phyloP scores from a whole-genome alignment of 92 coral and sea anemone genomes.

The Galaxea fascicularis region DNA sequence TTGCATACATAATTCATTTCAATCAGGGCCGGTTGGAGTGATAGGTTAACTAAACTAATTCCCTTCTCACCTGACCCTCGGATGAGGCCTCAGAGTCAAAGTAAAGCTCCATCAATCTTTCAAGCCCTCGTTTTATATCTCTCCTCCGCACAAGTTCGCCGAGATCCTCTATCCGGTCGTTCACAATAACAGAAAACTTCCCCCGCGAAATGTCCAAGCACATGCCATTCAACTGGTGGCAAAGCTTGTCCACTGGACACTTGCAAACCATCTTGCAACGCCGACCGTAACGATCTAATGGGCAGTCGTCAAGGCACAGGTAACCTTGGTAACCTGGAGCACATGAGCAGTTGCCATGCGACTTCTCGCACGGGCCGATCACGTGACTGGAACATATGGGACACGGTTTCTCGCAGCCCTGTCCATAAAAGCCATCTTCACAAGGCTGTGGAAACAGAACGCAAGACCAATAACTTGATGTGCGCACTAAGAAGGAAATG shows the following conservation, averaged over 20 bases:
- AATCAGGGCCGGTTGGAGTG: neutral
- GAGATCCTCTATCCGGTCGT: constrained; percentile 58
- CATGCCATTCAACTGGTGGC: constrained; percentile 86
- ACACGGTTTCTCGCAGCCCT: constrained; percentile 75
- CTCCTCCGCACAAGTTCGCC: constrained; percentile 66
- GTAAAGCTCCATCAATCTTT: constrained; percentile 68
- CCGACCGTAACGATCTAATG: constrained; percentile 64
- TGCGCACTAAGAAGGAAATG: neutral
- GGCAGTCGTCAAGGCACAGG: constrained; percentile 87
- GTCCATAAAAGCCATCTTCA: constrained; percentile 86
- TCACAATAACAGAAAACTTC: constrained; percentile 64
- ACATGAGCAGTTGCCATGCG: constrained; percentile 93
- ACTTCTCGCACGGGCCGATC: constrained; percentile 83
- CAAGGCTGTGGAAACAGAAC: constrained; percentile 72
- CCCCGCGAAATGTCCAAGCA: constrained; percentile 77
- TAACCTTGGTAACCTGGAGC: constrained; percentile 87
- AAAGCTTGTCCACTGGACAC: constrained; percentile 67
- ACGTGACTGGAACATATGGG: constrained; percentile 93
- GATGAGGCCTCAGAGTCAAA: constrained; percentile 33
- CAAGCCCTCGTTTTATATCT: constrained; percentile 80
- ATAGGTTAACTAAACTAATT: neutral
- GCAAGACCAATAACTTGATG: neutral
- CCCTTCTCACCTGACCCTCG: constrained; percentile 4
- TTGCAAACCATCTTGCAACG: constrained; percentile 68
- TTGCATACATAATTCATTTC: neutral